Base-by-base conservation (phyloP, 2,888 invertebrate species). In the Cylindroiulus punctatus region DNA sequence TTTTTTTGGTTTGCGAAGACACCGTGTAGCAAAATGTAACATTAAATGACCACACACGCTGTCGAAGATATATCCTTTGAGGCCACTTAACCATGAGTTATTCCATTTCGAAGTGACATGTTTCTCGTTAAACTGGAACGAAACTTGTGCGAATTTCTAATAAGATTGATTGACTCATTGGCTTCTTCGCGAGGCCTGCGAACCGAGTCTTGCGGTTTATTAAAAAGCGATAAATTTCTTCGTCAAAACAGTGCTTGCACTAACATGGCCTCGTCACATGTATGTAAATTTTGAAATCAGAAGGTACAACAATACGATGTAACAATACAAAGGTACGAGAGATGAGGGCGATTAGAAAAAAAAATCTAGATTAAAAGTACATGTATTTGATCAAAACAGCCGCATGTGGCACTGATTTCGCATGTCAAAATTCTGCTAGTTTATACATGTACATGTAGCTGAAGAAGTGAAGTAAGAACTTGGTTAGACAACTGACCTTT, bases 41-140 rank as follows among this genome's bases (percentile, higher is more conserved):
- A 57, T 57, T 57, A 57, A 57, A 57, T 57, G 57, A 57, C 57
- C 57, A 57, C 57, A 57, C 57, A 57, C 57, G 57, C 57, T 22
- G 57, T 8, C 57, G 22, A 57, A 57, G n/a, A n/a, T n/a, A n/a
- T 57, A n/a, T 57, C 57, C 57, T 57, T 57, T 57, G 57, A 57
- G 57, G 57, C 57, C 57, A 57, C 57, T 57, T 47, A 57, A 57
- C 22, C 22, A 57, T 57, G 57, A 57, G 57, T 57, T 57, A 57
- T 57, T 22, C 47, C 22, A 22, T 22, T 57, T 57, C 22, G 22
- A 2, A 57, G 57, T 57, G 57, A 17, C 57, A 57, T 22, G 57
- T 22, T 57, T 57, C 22, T 57, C 22, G 57, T 57, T 57, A 57
- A 57, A 57, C 57, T 57, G 57, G 57, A 57, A 57, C 57, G 17